phyloP scores from a whole-genome alignment of 2,797 vertebrate genomes.

The Amblyraja radiata region DNA sequence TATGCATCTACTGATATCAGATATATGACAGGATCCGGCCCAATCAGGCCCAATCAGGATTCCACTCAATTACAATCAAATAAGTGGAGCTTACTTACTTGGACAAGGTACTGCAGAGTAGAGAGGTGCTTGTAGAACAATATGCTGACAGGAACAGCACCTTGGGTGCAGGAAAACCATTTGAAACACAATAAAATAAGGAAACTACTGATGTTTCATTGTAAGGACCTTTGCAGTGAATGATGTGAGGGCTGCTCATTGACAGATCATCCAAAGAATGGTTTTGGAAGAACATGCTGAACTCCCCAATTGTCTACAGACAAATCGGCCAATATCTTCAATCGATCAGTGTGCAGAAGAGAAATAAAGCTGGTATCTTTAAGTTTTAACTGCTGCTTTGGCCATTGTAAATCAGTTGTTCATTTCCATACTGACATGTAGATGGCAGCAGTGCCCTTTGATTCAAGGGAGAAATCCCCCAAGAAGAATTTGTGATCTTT shows the following conservation, averaged over 20 bases:
- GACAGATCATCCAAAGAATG: not conserved
- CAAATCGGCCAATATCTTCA: not conserved
- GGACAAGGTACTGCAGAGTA: not conserved
- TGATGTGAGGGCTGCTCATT: not conserved
- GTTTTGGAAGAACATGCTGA: not conserved
- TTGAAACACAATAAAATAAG: not conserved
- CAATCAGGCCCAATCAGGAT: not conserved
- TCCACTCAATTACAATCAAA: not conserved
- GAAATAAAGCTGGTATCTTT: not conserved
- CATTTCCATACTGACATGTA: not conserved
- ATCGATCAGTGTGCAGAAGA: not conserved
- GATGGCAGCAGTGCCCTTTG: constrained; percentile 26
- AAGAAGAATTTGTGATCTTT: not conserved
- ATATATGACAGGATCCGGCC: not conserved
- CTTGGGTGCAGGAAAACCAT: not conserved
- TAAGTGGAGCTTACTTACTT: not conserved
- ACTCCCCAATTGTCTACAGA: not conserved
- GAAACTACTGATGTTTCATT: not conserved
- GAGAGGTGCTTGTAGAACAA: no score
- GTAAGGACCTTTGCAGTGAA: not conserved
- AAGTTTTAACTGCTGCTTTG: not conserved
- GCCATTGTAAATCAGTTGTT: not conserved
- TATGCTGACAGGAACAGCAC: not conserved
- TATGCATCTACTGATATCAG: not conserved
- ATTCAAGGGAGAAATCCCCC: not conserved